A percentile compares a stretch with the other conserved stretches of the same genome.
Conservation (phyloP, 2,797 vertebrate species). For the Acanthiza pusilla region DNA sequence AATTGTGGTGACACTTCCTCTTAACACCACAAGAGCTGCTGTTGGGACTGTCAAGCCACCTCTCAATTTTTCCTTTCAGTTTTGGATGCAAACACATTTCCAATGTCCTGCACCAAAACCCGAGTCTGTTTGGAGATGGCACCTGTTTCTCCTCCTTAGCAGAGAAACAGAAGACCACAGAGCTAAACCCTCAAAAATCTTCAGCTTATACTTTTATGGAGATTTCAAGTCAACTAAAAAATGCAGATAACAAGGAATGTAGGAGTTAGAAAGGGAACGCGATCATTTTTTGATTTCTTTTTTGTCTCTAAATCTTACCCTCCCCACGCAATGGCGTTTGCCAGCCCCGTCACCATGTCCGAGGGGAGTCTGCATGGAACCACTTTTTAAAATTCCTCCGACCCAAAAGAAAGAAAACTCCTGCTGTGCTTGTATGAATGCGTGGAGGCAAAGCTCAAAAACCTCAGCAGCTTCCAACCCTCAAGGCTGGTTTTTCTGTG, state of each 20-base stretch:
- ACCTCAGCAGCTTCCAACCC: conserved; percentile 56
- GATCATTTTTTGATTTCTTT: not conserved
- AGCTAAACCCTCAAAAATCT: not conserved
- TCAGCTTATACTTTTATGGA: conserved; percentile 14
- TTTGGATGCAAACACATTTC: not conserved
- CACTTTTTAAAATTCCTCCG: conserved; percentile 17
- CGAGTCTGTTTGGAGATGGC: not conserved
- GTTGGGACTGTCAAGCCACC: conserved; percentile 21
- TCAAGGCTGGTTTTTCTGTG: conserved; percentile 60
- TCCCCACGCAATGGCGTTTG: not conserved
- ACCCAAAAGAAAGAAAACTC: conserved; percentile 47
- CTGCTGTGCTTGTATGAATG: conserved; percentile 63
- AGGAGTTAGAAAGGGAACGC: not conserved
- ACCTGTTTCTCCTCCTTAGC: conserved; percentile 15
- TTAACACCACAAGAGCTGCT: not conserved
- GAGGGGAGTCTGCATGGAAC: conserved; percentile 27
- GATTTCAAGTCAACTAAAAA: conserved; percentile 33
- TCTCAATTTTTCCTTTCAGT: not conserved
- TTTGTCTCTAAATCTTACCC: not conserved
- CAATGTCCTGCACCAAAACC: not conserved
- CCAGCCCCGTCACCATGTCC: not conserved
- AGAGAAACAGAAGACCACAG: not conserved
- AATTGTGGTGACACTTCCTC: not conserved
- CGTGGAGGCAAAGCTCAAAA: conserved; percentile 49
- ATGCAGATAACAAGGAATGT: conserved; percentile 19